Base-by-base conservation (phyloP, 2,113 vertebrate species). In the Tapirus terrestris region DNA sequence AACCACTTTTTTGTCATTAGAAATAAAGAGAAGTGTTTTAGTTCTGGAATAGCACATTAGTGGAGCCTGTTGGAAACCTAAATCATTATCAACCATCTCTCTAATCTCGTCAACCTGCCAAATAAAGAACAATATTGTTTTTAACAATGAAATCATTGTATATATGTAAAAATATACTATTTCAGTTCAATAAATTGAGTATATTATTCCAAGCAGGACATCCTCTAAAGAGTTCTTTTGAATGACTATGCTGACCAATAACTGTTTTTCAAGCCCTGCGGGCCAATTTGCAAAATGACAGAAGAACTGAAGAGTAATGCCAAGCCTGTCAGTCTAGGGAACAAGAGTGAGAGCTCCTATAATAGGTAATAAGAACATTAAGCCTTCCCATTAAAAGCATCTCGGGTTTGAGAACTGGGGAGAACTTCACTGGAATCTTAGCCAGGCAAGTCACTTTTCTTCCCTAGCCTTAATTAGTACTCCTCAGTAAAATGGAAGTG, bases 1-100 rank as follows among this genome's bases (percentile, higher is more conserved):
- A 16, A 99, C 99, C 84, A 99, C 99, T 98, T 99, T 99, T 99
- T 99, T 99, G 98, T 99, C 99, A 82, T 99, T 99, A 84, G 99
- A 99, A 99, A 99, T 99, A 97, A 99, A 99, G 85, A 99, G 99
- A 95, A 99, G 99, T 73, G 99, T 99, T 98, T 99, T 99, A 80
- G 99, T 99, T 98, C 99, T 99, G 68, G 99, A 99, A 94, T 99
- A 99, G 98, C 99, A 99, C 99, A 99, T 99, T 80, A 99, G 99
- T 20, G 99, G 99, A 98, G 99, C 99, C 98, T 99, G 99, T 91
- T 99, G 99, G 98, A 99, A 99, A 97, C 99, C 99, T 94, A 99
- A 98, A 97, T 99, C 99, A 96, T 99, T 99, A 99, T 99, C 99
- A 98, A 99, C 99, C 99, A 99, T 99, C 98, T 99, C 99, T 98